These are phyloP conservation scores for Heliconius congener DNA, from an alignment of 1,140 invertebrate species.

Conservation along the genomic window DNA sequence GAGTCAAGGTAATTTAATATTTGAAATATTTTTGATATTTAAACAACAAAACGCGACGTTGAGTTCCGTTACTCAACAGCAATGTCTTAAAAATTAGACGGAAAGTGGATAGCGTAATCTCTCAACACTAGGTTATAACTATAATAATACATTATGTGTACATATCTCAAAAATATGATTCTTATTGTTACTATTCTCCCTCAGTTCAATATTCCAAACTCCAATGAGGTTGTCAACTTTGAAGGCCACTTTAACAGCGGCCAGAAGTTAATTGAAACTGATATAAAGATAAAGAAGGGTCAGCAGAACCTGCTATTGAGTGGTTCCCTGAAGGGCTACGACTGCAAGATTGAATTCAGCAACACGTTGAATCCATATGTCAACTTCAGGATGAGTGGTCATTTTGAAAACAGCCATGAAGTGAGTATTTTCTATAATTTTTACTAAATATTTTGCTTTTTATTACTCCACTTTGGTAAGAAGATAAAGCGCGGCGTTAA, in stretches of 20 bases:
- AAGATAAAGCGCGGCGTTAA: no score
- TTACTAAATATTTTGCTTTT: not conserved
- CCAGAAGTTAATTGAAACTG: conserved; percentile 66
- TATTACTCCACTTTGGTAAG: no score
- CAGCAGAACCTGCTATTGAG: conserved; percentile 77
- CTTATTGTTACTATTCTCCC: not conserved
- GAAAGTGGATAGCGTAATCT: no score
- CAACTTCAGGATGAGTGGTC: conserved; percentile 80
- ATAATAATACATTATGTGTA: not conserved
- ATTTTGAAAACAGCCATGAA: conserved; percentile 52
- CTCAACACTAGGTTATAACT: no score
- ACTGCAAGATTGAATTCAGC: conserved; percentile 75
- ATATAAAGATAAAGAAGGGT: conserved; percentile 81
- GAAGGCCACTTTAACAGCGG: conserved; percentile 79
- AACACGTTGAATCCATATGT: conserved; percentile 82
- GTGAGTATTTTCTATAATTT: conserved; percentile 47
- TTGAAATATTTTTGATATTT: not conserved
- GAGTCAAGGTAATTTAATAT: conserved; percentile 41
- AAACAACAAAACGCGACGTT: no score
- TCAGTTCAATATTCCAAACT: conserved; percentile 45
- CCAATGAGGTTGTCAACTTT: conserved; percentile 68
- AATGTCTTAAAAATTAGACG: no score
- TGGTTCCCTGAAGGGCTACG: conserved; percentile 61
- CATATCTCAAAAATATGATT: not conserved
- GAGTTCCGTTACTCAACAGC: no score